phyloP scores from a whole-genome alignment of 2,888 invertebrate species.

The Tenthredo mesomela region DNA sequence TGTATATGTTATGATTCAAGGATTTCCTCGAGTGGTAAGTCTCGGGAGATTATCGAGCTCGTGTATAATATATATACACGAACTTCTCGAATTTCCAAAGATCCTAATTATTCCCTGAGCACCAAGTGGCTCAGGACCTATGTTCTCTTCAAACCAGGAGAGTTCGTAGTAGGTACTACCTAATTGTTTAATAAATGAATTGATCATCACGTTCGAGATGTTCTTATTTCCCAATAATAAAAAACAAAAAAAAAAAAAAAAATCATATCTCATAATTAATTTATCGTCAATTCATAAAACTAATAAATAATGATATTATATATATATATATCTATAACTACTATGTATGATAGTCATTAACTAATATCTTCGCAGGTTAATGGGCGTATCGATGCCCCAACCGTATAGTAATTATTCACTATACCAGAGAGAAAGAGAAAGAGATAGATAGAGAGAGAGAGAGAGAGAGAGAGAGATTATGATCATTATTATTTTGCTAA shows the following conservation, averaged over 20 bases:
- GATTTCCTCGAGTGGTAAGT: not conserved
- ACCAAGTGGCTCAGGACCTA: not conserved
- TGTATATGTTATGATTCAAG: not conserved
- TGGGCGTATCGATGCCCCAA: conserved; percentile 20
- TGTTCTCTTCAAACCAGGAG: not conserved
- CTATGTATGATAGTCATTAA: conserved; percentile 7
- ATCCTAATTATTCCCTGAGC: not conserved
- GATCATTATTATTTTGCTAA: conserved; percentile 20
- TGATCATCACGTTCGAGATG: not conserved
- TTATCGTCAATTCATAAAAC: not conserved
- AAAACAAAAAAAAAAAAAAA: too few species aligned
- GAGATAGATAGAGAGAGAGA: not conserved
- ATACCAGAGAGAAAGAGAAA: not conserved
- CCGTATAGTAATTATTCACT: not conserved
- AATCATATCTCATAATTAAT: not conserved
- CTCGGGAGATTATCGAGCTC: not conserved
- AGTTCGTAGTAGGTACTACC: not conserved
- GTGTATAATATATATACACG: not conserved
- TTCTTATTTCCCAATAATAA: not conserved
- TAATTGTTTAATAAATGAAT: not conserved
- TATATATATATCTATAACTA: too few species aligned
- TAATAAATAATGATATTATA: not conserved
- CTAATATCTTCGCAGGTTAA: conserved; percentile 9
- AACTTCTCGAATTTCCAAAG: conserved; percentile 4
- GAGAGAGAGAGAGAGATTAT: not conserved